Base-by-base conservation (phyloP, 2,113 vertebrate species). In the Machaerirhynchus nigripectus region DNA sequence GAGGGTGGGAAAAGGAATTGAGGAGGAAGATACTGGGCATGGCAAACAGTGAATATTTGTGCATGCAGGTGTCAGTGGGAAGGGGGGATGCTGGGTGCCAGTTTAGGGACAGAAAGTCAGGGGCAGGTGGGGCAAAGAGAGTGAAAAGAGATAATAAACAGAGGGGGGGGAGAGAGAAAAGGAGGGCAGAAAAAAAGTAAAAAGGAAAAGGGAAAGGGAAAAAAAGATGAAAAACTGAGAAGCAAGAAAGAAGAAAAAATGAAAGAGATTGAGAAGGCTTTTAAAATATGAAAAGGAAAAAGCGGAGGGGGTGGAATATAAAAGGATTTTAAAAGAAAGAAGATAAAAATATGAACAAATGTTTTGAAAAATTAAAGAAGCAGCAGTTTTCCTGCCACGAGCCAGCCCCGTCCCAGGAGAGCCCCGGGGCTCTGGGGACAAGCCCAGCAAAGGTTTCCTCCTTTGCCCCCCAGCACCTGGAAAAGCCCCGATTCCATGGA, bases 241-340 rank as follows among this genome's bases (percentile, higher is more conserved):
- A n/a, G 10, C 7, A 4, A 17, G 23, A 39, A 40, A 31, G 15
- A 47, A 20, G 1, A 7, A 60, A 16, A n/a, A 42, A 44, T 7
- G 8, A 24, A 49, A 20, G 5, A 23, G 7, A 27, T 30, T 40
- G 1, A 2, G 60, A 67, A 60, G 53, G 1, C 8, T 27, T 24
- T 35, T 9, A 17, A 44, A 13, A 47, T 15, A 7, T 4, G 3
- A 16, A 33, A 37, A 37, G 12, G 6, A 22, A 31, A 47, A 47
- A 20, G 1, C 6, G 19, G 21, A 3, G 4, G 10, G 10, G 6
- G 22, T 2, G 1, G 7, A 2, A 10, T 10, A 4, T 0, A 7
- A 26, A 22, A 46, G 23, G 0, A 10, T 2, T 21, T 47, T 9
- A 23, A 76, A 15, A 52, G 3, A 12, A 28, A 1, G 6, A 44